Evolutionary conservation across 64 coral and sea anemone species (phyloP), one percentile per base, ranked within the genome.

Genomic region (Actinia tenebrosa): DNA sequence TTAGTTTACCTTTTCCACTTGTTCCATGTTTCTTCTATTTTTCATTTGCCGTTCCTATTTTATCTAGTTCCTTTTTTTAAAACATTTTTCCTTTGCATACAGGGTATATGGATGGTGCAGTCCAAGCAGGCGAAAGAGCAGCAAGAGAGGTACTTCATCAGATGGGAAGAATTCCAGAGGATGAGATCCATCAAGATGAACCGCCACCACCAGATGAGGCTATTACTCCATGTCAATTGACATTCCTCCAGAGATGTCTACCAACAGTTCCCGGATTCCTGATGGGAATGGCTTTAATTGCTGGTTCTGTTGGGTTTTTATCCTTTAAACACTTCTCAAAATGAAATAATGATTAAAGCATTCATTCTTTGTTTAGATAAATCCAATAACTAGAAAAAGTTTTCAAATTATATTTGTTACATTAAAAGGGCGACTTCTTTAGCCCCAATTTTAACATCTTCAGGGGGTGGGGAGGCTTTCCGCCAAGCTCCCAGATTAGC

Each of bases 21-120:
- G 30, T 50, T 8, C 47, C 47, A 5, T 50, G 3, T 50, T 8
- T 50, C 3, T 50, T 50, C 7, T 50, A 5, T 50, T 50, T 4
- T 50, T 50, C 7, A 50, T 50, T 50, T 50, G 3, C 47, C 7
- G 3, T 50, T 50, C 47, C 47, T 5, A 5, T 50, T 50, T 50
- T 50, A 50, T 50, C 47, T 50, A 50, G 30, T 50, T 50, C 47
- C 47, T 50, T 50, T 50, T 50, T 44, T 86, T 64, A 0, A 55
- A 53, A 77, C 16, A 52, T 58, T 62, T 88, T 86, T 44, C 5
- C n/a, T 59, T 37, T 62, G 13, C 47, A 50, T 8, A 50, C 61
- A 98, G 95, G 95, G 1, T 98, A 94, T 80, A 98, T 98, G 95
- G 84, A 98, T 78, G 95, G 95, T 17, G 95, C 95, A 46, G 95